Evolutionary conservation across 2,888 invertebrate genomes (phyloP).

Genomic region (Mechanitis messenoides): DNA sequence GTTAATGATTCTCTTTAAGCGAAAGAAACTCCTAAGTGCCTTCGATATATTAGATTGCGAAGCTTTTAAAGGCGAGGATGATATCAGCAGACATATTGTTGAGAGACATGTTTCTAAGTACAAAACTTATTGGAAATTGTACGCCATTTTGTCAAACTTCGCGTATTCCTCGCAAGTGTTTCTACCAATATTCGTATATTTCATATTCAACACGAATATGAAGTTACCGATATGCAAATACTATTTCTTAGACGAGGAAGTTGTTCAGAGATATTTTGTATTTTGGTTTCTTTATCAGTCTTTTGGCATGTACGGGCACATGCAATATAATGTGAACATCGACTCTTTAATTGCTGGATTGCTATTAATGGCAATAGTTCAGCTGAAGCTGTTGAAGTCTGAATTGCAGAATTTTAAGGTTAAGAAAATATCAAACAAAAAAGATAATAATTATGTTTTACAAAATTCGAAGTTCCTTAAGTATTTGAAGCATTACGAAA

Average conservation of each 20-base stretch:
- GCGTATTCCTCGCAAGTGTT: constrained; percentile 41
- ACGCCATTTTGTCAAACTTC: constrained; percentile 37
- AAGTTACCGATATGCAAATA: constrained; percentile 58
- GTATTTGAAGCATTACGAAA: constrained; percentile 46
- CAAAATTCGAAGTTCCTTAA: constrained; percentile 32
- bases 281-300: constrained; percentile 52
- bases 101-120: constrained; percentile 37
- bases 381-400: constrained; percentile 46
- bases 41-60: constrained; percentile 51
- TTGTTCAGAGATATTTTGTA: constrained; percentile 41
- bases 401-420: constrained; percentile 43
- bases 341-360: constrained; percentile 56
- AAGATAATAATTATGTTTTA: constrained; percentile 29
- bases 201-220: constrained; percentile 38
- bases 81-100: constrained; percentile 38
- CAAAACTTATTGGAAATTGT: constrained; percentile 39
- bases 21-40: constrained; percentile 42
- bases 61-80: constrained; percentile 43
- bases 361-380: constrained; percentile 44
- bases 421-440: constrained; percentile 20
- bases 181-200: constrained; percentile 40
- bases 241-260: constrained; percentile 52
- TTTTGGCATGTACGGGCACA: constrained; percentile 53
- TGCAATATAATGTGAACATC: constrained; percentile 53
- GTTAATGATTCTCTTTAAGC: constrained; percentile 45